Evolutionary conservation across 2,888 invertebrate species (phyloP).

Genomic region (Notodonta ziczac): DNA sequence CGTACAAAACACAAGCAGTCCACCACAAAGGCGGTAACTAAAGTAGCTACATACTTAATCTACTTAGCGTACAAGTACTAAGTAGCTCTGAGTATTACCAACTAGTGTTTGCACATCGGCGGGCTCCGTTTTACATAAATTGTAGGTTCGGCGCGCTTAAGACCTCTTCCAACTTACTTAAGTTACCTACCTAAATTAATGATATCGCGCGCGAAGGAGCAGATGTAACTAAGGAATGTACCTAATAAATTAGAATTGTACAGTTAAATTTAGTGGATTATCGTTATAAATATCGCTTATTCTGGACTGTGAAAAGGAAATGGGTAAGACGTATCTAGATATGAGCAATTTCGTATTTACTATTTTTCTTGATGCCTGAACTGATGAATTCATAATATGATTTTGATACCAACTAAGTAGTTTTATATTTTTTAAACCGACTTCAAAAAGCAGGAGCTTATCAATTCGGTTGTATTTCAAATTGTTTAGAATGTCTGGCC

Average conservation of each 20-base stretch:
- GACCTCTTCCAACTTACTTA: constrained; percentile 38
- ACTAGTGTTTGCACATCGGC: constrained; percentile 62
- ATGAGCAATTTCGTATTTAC: background rate
- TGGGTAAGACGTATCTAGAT: constrained; percentile 16
- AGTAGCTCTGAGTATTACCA: constrained; percentile 59
- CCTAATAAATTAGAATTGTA: constrained; percentile 34
- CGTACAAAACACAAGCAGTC: constrained; percentile 16
- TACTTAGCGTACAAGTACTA: constrained; percentile 57
- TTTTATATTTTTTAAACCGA: too few relatives aligned
- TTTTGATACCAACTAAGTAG: too few relatives aligned
- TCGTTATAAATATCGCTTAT: constrained; percentile 12
- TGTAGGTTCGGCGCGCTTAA: constrained; percentile 48
- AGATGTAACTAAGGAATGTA: constrained; percentile 33
- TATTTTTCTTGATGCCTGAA: too few relatives aligned
- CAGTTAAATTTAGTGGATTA: constrained; percentile 17
- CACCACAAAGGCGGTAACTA: constrained; percentile 27
- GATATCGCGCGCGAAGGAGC: constrained; percentile 36
- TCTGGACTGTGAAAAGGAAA: constrained; percentile 6
- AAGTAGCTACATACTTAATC: constrained; percentile 61
- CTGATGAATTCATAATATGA: too few relatives aligned
- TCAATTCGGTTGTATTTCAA: too few relatives aligned
- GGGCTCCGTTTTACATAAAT: constrained; percentile 75
- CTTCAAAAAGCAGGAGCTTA: too few relatives aligned
- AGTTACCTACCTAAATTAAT: constrained; percentile 50
- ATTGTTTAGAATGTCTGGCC: too few relatives aligned